Base-by-base conservation (phyloP, 1,140 invertebrate species). In the Drosophila albomicans region DNA sequence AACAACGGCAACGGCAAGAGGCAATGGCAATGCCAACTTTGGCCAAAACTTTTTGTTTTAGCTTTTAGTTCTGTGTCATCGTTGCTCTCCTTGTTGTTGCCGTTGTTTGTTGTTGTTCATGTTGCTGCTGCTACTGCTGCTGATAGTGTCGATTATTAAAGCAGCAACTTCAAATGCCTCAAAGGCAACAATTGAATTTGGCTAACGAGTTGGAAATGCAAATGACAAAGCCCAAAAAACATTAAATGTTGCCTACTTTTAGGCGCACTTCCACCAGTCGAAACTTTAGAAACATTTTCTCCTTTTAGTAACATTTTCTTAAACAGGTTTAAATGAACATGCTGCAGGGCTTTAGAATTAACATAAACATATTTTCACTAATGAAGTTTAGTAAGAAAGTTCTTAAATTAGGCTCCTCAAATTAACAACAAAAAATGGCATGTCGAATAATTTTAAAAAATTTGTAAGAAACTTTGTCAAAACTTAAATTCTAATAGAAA, bases 111-210 rank as follows among this genome's bases (percentile, higher is more conserved):
- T 78, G 58, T 70, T 78, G 48, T 35, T 70, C n/a, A 64, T 82
- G 52, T n/a, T 64, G 10, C 57, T 56, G 7, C 28, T 64, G 52
- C 16, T 32, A 6, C 16, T 58, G 54, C 15, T 54, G 28, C 70
- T 69, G 71, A 69, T 68, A 69, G 57, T 70, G 58, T 45, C 77
- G 85, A 84, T 84, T 89, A 89, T 88, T 84, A 89, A 88, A 84
- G 82, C 61, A 86, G 73, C 74, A 84, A 69, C 75, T 59, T 62
- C 28, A 78, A 81, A 69, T 86, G 78, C 62, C 78, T 75, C 66
- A 71, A 78, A 72, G 67, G 66, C 77, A 63, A 75, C 65, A 62
- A 41, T 48, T 75, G 61, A 59, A 62, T 48, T 15, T 35, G 67
- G 65, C 82, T 79, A 87, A 87, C 84, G 82, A 88, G 80, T 74